phyloP scores from a whole-genome alignment of 2,797 vertebrate genomes.

The Alectoris magna region DNA sequence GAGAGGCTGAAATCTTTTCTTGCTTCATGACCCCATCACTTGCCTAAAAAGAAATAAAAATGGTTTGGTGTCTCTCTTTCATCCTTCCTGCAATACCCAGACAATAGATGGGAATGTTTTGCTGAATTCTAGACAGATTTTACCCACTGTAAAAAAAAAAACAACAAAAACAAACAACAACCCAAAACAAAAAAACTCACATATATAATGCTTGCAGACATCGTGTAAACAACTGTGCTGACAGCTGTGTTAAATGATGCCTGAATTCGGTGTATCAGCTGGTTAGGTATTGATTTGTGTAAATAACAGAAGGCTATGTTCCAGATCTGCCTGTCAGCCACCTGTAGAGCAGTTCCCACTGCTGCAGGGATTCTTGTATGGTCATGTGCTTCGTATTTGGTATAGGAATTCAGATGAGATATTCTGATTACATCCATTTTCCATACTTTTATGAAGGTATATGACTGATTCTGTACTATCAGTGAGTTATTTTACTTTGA shows the following conservation, averaged over 20 bases:
- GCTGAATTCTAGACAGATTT: not conserved
- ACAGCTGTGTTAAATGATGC: not conserved
- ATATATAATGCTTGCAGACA: not conserved
- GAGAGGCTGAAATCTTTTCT: not conserved
- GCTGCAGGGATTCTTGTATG: accelerated
- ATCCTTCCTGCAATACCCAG: not conserved
- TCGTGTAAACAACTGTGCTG: not conserved
- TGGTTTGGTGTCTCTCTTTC: not conserved
- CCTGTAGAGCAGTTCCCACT: not conserved
- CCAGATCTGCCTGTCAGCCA: not conserved
- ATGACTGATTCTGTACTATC: not conserved
- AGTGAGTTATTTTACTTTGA: not conserved
- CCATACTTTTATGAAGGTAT: not conserved
- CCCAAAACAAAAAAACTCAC: too few species aligned
- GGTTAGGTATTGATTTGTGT: not conserved
- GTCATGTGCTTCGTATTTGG: accelerated
- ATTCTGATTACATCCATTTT: not conserved
- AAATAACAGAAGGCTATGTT: not conserved
- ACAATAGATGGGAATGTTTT: not conserved
- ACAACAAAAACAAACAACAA: too few species aligned
- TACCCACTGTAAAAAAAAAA: not conserved
- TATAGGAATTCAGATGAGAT: not conserved
- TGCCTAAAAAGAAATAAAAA: not conserved
- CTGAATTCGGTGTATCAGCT: not conserved
- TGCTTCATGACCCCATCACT: not conserved